Evolutionary conservation across 2,113 vertebrate genomes (phyloP), one percentile per base, ranked within the genome.

Genomic region (Thamnophis sirtalis): DNA sequence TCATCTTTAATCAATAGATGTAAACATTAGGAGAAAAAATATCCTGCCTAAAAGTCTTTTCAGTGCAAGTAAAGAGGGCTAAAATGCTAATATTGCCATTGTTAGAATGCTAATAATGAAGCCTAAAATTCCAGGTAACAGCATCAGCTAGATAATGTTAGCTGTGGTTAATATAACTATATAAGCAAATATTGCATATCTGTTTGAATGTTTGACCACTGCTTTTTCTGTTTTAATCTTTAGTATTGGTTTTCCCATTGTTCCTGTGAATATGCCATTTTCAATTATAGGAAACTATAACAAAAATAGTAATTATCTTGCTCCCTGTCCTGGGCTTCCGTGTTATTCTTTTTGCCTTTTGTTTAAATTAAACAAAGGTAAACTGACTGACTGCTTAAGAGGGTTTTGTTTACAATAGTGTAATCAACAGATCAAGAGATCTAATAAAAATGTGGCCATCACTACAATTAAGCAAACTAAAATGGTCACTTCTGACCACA

Each of bases 281-380:
- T 87, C 85, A 63, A 24, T 68, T 51, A 13, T n/a, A 91, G 49
- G 84, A 87, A 63, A 6, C 55, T 63, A 10, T 53, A 63, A 58
- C 10, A 63, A 87, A 91, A 87, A n/a, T 48, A 91, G 43, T 43
- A 49, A 48, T 11, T 48, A 19, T 13, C 33, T 48, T 48, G 24
- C 38, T 86, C 54, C 22, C 8, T 63, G 33, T 68, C 19, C 4
- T 38, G 85, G n/a, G 13, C 56, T 63, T 68, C 84, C 19, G 3
- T 87, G 90, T 91, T 87, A 60, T 91, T 53, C 85, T 87, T 89
- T 28, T 49, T 91, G 56, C 56, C 51, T 68, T 56, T 84, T 84
- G 38, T 85, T 84, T 84, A 63, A 60, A 63, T 6, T 89, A 68
- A 22, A 68, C 58, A 73, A 13, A 15, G 50, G 15, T 53, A 1